Percentiles rank a stretch among this genome's conserved stretches.
phyloP scores from a whole-genome alignment of 2,113 vertebrate genomes.

The Phasianus colchicus region DNA sequence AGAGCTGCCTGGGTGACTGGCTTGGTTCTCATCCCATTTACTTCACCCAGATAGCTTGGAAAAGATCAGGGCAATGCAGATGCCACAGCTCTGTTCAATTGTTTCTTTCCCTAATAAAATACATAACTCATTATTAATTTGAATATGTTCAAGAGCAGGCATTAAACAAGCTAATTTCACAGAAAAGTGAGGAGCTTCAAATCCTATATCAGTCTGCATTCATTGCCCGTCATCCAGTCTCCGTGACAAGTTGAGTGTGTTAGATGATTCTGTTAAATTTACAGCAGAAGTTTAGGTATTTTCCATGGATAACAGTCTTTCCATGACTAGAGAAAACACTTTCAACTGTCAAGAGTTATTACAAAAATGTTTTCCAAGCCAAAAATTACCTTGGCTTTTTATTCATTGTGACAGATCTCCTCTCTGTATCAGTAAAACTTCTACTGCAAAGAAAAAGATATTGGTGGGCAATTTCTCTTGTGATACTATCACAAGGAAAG shows the following conservation, averaged over 20 bases:
- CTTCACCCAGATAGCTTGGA: not conserved
- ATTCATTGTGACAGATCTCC: slow-evolving; percentile 9
- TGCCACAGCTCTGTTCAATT: not conserved
- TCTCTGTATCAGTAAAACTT: not conserved
- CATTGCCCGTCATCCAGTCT: not conserved
- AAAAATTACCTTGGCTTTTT: not conserved
- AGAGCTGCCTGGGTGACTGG: not conserved
- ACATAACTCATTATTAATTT: not conserved
- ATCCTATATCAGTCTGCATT: not conserved
- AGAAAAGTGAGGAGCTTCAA: not conserved
- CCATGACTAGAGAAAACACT: not conserved
- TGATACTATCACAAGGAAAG: not conserved
- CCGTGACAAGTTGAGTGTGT: not conserved
- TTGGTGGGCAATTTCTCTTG: not conserved
- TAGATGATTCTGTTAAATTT: not conserved
- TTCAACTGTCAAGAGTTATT: not conserved
- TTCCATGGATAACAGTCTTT: not conserved
- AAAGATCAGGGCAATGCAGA: not conserved
- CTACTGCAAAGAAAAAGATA: not conserved
- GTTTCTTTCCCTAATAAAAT: not conserved
- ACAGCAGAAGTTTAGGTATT: not conserved
- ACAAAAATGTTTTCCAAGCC: not conserved
- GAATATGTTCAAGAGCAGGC: not conserved
- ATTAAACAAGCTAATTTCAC: not conserved
- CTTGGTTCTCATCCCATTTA: not conserved